Evolutionary conservation across 2,113 vertebrate genomes (phyloP), one percentile per base, ranked within the genome.

Genomic region (Forbesichthys agassizii): DNA sequence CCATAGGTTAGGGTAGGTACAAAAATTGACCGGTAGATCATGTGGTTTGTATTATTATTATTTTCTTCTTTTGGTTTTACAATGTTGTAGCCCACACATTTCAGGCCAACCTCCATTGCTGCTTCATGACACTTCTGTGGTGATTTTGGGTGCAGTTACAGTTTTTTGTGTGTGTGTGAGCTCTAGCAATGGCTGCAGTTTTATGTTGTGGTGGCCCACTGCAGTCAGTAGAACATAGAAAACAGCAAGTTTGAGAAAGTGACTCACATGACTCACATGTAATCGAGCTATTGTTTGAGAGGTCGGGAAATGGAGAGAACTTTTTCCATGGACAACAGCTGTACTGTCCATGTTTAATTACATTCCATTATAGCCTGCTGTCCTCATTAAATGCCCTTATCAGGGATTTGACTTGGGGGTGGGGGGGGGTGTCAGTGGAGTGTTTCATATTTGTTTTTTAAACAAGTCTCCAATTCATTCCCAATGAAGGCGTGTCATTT

Each of bases 381-480:
- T 27, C 0, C 0, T 66, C 20, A 75, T 73, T 60, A 55, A 47
- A 78, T 72, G 48, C 65, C 48, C 33, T 46, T 49, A 75, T 64
- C 47, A 12, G 20, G 66, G 47, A 69, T 42, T 20, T 20, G 36
- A 36, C 9, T 8, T 13, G 33, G 58, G 11, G 4, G 14, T 20
- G 20, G 20, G 20, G 20, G 20, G 20, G 20, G 20, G 20, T 20
- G 20, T 20, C 20, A 20, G 36, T 42, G 0, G 27, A 27, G 27
- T 42, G 4, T 42, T 42, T 42, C 36, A 42, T 5, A 42, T 42
- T 42, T 57, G 56, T 2, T 66, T 65, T 14, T 53, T 51, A 68
- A 65, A 77, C 71, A 73, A 52, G 14, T 0, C 42, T 16, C 53
- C 51, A 20, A 68, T 73, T 79, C 27, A 69, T 71, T 69, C 60